Evolutionary conservation across 2,113 vertebrate genomes (phyloP), one percentile per base, ranked within the genome.

Genomic region (Onychostruthus taczanowskii): DNA sequence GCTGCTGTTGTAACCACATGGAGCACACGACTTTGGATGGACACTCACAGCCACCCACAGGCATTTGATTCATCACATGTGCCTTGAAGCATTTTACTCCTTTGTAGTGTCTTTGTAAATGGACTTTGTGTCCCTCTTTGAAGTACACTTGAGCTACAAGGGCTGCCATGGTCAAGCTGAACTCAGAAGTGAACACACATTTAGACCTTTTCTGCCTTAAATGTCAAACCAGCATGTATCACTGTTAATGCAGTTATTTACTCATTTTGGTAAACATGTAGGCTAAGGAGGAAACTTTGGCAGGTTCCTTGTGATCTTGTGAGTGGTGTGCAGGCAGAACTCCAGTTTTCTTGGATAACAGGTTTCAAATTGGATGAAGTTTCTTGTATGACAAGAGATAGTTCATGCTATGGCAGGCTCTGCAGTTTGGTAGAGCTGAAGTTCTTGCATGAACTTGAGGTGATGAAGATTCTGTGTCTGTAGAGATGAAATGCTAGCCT

Each of bases 31-130:
- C 89, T 95, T 55, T 55, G 33, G 56, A 67, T 92, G 89, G 88
- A 23, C 58, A 24, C 58, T 93, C 2, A 0, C n/a, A 81, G 7
- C 89, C 35, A 7, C 87, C 87, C 85, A 83, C 78, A 1, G 64
- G 52, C 74, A 35, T 82, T 88, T 79, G 91, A 84, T 80, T 94
- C 81, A 91, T 86, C 90, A 64, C 74, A 37, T 70, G 74, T 89
- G 74, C 69, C 72, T 84, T 23, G 22, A 61, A 92, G 58, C 4
- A 2, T 76, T 85, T 70, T 72, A 66, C n/a, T 90, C 53, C 24
- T 84, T 83, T 76, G 58, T 46, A 13, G 28, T 44, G 27, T n/a
- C 78, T 78, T 37, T 56, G 20, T 61, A 74, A 94, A 73, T 56
- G 61, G 58, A 75, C 43, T 59, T 78, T 52, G 56, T 93, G 79